Evolutionary conservation across 2,888 invertebrate species (phyloP).

Genomic region (Microctonus brassicae): DNA sequence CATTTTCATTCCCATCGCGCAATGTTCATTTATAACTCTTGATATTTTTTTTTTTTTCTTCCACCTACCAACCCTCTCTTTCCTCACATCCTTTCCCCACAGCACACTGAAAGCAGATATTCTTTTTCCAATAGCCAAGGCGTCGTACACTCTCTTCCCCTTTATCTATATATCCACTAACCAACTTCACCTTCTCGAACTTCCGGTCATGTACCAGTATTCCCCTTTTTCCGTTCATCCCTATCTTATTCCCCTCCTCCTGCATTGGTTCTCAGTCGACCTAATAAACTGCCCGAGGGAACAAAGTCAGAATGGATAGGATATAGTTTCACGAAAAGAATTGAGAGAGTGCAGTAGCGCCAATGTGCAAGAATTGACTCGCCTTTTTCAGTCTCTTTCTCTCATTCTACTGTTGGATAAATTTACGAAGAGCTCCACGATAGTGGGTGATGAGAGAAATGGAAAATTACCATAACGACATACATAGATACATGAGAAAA

Average conservation of each 20-base stretch:
- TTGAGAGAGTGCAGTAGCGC: slow-evolving; percentile 24
- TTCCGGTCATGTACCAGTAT: slow-evolving; percentile 25
- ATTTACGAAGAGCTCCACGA: not conserved
- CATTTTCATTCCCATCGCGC: slow-evolving; percentile 57
- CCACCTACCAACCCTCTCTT: slow-evolving; percentile 24
- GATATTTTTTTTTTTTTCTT: slow-evolving; percentile 27
- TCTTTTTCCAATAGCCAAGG: not conserved
- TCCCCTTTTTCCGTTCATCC: too few relatives aligned
- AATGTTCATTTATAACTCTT: slow-evolving; percentile 56
- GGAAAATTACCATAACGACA: slow-evolving; percentile 61
- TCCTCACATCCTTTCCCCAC: slow-evolving; percentile 5
- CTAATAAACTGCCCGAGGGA: slow-evolving; percentile 28
- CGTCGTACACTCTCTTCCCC: not conserved
- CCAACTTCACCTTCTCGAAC: not conserved
- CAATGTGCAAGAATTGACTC: slow-evolving; percentile 3
- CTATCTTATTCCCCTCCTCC: not conserved
- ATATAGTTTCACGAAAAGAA: slow-evolving; percentile 36
- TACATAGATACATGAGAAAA: slow-evolving; percentile 57
- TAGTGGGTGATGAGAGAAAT: slow-evolving; percentile 22
- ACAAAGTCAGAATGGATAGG: slow-evolving; percentile 27
- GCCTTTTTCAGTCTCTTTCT: not conserved
- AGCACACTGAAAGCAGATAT: not conserved
- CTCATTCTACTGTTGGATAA: too few relatives aligned
- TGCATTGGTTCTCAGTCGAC: not conserved
- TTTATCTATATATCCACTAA: not conserved